phyloP scores from a whole-genome alignment of 2,797 vertebrate species.

The Pseudotriccus pelzelni region DNA sequence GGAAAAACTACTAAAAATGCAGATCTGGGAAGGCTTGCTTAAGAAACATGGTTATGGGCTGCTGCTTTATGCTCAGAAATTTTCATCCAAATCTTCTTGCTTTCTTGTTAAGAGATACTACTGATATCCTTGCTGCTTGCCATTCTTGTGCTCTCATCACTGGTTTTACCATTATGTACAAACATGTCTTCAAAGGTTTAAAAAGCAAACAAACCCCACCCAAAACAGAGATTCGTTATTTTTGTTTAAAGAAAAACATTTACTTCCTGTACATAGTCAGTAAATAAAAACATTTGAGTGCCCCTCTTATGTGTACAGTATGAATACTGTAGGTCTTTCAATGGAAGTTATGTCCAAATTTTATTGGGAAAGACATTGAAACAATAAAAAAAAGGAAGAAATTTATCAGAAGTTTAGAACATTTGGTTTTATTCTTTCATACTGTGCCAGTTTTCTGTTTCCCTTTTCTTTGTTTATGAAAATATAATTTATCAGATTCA shows the following conservation, averaged over 20 bases:
- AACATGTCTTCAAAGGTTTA: not conserved
- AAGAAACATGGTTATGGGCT: not conserved
- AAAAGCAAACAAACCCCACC: not conserved
- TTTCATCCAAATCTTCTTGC: not conserved
- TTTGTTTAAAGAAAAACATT: not conserved
- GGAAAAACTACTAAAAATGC: not conserved
- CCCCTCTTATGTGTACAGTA: not conserved
- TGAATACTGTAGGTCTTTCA: not conserved
- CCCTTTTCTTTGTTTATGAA: not conserved
- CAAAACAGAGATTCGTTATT: not conserved
- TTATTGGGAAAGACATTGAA: slow-evolving; percentile 55
- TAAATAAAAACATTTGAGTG: not conserved
- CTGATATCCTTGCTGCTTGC: not conserved
- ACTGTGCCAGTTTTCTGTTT: not conserved
- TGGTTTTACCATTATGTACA: not conserved
- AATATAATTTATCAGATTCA: slow-evolving; percentile 17
- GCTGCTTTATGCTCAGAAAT: not conserved
- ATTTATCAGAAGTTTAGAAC: slow-evolving; percentile 51
- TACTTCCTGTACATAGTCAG: not conserved
- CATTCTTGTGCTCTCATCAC: not conserved
- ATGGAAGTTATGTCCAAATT: not conserved
- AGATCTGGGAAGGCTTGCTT: not conserved
- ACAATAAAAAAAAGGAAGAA: slow-evolving; percentile 27
- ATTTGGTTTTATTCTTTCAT: slow-evolving; percentile 35
- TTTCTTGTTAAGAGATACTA: not conserved